Base-by-base conservation (phyloP, 2,888 invertebrate genomes). In the Eurytoma californica region DNA sequence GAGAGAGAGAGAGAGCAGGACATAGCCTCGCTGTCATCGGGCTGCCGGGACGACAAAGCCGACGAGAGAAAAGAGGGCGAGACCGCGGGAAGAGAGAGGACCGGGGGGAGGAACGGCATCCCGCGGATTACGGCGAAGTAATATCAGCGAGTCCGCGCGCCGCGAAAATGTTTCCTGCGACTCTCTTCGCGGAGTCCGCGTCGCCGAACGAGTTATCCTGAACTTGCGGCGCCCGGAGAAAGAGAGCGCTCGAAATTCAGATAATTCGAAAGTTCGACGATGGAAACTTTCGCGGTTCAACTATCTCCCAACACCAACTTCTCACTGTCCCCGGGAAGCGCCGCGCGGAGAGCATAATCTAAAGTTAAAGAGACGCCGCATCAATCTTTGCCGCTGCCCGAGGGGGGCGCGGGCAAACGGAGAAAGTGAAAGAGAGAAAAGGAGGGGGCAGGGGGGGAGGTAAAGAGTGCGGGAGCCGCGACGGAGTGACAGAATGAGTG, bases 211-310 rank as follows among this genome's bases (percentile, higher is more conserved):
- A 53, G 13, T 18, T 49, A n/a, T 65, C 55, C 61, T 53, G 55
- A 30, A 16, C 66, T 13, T 3, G 28, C 9, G 61, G 14, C 49
- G 3, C 18, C 28, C 28, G 28, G 30, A 49, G 68, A n/a, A 74
- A 72, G 70, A 75, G 72, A 76, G 18, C 82, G 83, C 83, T 82
- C 86, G 83, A 86, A 86, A 87, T 87, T 86, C 86, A 83, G 86
- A 86, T 87, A 86, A 87, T 86, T 84, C 84, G 84, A 87, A 87
- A 87, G 86, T 87, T 86, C 83, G 85, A 85, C 83, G 83, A 79
- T 76, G 83, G 81, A 83, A 87, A 86, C 82, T 87, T 85, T 84
- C 83, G 83, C 86, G 84, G 86, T 86, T 84, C 85, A 85, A 86
- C 86, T 87, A 85, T 82, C 85, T 83, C 79, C 82, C 80, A 83